These are phyloP conservation scores for Euphonia xanthogaster DNA, from an alignment of 2,797 vertebrate genomes.

Conservation along the genomic window DNA sequence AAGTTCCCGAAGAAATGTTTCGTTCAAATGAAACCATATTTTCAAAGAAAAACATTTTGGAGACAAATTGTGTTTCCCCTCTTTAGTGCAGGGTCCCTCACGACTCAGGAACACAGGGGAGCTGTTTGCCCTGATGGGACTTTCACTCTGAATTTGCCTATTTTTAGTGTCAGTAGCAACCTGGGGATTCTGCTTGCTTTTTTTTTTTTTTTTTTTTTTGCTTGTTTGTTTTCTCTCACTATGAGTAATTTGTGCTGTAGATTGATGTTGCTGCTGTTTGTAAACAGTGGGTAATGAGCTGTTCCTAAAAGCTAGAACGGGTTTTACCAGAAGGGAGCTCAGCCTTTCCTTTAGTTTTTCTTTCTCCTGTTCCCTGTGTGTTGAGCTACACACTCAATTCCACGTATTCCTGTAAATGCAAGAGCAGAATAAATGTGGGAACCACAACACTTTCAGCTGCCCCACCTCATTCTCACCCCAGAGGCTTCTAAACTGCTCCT, in stretches of 20 bases:
- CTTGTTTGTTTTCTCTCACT: neutral
- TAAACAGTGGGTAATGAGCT: constrained; percentile 49
- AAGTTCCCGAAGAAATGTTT: constrained; percentile 17
- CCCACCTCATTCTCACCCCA: constrained; percentile 17
- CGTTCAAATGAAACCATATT: constrained; percentile 8
- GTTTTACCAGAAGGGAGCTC: constrained; percentile 57
- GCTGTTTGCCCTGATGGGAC: neutral
- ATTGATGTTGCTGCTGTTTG: constrained; percentile 20
- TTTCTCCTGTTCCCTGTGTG: neutral
- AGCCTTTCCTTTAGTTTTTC: neutral
- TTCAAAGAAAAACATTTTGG: neutral
- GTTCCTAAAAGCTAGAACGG: neutral
- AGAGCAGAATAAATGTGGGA: neutral
- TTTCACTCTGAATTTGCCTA: neutral
- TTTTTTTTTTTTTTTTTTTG: neutral
- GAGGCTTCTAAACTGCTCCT: constrained; percentile 44
- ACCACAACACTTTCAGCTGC: constrained; percentile 56
- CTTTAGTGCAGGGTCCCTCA: neutral
- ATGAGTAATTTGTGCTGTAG: neutral
- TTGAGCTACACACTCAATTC: neutral
- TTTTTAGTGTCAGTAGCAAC: neutral
- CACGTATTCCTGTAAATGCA: constrained; percentile 55
- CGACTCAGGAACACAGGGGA: neutral
- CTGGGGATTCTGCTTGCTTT: constrained; percentile 6
- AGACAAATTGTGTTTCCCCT: neutral